A percentile compares a stretch with the other conserved stretches of the same genome.
Conservation (phyloP, 1,140 invertebrate species). For the Diachasmimorpha longicaudata region DNA sequence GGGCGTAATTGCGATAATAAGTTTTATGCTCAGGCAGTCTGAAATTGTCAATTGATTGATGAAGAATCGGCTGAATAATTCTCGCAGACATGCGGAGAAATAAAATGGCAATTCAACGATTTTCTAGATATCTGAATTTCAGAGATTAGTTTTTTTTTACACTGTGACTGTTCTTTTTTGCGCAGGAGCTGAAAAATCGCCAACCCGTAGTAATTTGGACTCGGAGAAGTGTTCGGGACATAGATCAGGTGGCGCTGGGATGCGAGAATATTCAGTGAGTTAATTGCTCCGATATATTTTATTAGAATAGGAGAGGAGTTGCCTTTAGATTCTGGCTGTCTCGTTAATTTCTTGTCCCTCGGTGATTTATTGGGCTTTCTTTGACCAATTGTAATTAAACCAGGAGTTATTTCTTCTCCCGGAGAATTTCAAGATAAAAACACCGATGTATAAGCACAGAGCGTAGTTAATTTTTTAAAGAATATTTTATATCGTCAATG, state of each 20-base stretch:
- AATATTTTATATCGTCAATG: no score
- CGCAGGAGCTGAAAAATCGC: conserved; percentile 53
- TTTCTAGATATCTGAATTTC: no score
- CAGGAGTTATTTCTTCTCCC: conserved; percentile 34
- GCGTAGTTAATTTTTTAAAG: no score
- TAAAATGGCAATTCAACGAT: no score
- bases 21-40: conserved; percentile 39
- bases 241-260: conserved; percentile 56
- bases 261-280: conserved; percentile 62
- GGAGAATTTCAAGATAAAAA: background rate
- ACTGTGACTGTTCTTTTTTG: conserved; percentile 40
- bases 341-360: conserved; percentile 57
- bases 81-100: no score
- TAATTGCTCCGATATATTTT: conserved; percentile 64
- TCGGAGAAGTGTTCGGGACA: conserved; percentile 24
- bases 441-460: no score
- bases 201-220: conserved; percentile 61
- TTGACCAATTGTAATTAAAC: conserved; percentile 24
- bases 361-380: conserved; percentile 45
- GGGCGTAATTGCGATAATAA: conserved; percentile 60
- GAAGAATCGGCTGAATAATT: background rate
- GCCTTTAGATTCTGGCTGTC: conserved; percentile 42
- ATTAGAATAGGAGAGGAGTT: conserved; percentile 48
- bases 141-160: no score
- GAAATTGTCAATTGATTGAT: background rate